Base-by-base conservation (phyloP, 53 echinoderm and acorn worm species). In the Luidia sarsii region DNA sequence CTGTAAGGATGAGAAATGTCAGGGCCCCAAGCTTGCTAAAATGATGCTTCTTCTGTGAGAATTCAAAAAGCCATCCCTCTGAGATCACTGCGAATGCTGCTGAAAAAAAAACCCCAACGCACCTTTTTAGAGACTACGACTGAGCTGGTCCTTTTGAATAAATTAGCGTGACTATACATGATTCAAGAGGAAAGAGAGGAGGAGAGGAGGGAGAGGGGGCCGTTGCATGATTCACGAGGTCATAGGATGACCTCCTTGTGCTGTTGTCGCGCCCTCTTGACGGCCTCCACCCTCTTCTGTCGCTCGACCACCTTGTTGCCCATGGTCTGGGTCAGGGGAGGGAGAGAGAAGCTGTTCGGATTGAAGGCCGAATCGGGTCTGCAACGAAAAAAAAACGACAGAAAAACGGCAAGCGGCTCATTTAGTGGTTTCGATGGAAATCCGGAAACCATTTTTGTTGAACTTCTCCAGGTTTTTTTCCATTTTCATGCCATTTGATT, bases 291-390 rank as follows among this genome's bases (percentile, higher is more conserved):
- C 49, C 97, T 80, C 71, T 94, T 97, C 75, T 97, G 93, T 57
- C 97, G 49, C 68, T 97, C 97, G 11, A 88, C 88, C 10, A 90
- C 93, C 49, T 93, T 93, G 87, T 89, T 97, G 13, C 97, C 97
- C 91, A 94, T 93, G 27, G 97, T 97, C 48, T 94, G 92, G 50
- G 91, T 88, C 15, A 97, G 86, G 21, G 97, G 90, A 27, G 97
- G 97, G 10, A 97, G 91, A 13, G 93, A 93, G 86, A 97, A 88
- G 56, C 82, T 88, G 33, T 88, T 91, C 48, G 81, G 70, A 54
- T 62, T 92, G 87, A 91, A 97, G 7, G 97, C 93, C 57, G 90
- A 50, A 21, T 94, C 93, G 7, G 97, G 93, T 84, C 95, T 95
- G 85, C 33, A 28, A 55, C 30, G 32, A 24, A 64, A 64, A 33